Conservation (phyloP, 2,797 vertebrate species). For the Gambelia wislizenii region DNA sequence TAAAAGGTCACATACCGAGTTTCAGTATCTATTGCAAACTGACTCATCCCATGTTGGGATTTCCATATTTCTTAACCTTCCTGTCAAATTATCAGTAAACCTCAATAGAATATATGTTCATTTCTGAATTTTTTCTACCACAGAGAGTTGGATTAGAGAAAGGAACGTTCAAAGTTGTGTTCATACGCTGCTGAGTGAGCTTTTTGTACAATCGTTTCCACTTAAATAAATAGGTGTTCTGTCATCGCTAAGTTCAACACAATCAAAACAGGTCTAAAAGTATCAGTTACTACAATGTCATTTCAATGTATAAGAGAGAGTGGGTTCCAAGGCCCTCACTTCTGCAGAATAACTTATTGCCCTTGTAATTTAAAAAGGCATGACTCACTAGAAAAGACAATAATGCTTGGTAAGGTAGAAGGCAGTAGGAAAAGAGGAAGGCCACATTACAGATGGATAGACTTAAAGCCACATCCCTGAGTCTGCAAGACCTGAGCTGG, state of each 20-base stretch:
- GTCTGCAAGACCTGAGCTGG: no score
- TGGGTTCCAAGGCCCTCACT: not conserved
- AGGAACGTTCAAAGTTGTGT: not conserved
- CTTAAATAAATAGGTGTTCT: not conserved
- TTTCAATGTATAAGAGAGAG: not conserved
- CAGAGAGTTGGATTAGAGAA: not conserved
- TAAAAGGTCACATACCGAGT: constrained; percentile 18
- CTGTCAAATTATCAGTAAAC: constrained; percentile 33
- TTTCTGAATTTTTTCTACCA: constrained; percentile 41
- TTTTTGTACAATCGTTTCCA: not conserved
- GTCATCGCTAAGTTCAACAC: not conserved
- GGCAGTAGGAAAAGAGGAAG: no score
- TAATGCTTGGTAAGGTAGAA: no score
- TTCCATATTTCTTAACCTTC: constrained; percentile 57
- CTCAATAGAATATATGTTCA: constrained; percentile 41
- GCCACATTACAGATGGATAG: no score
- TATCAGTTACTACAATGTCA: constrained; percentile 1
- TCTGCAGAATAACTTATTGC: not conserved
- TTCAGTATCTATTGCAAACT: not conserved
- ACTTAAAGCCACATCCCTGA: no score
- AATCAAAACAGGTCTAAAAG: not conserved
- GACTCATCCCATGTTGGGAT: constrained; percentile 24
- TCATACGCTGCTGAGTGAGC: not conserved
- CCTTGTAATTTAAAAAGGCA: not conserved
- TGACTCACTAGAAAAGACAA: no score